A percentile compares a stretch with the other conserved stretches of the same genome.
phyloP scores from a whole-genome alignment of 2,888 invertebrate genomes.

The Chalcis sispes region DNA sequence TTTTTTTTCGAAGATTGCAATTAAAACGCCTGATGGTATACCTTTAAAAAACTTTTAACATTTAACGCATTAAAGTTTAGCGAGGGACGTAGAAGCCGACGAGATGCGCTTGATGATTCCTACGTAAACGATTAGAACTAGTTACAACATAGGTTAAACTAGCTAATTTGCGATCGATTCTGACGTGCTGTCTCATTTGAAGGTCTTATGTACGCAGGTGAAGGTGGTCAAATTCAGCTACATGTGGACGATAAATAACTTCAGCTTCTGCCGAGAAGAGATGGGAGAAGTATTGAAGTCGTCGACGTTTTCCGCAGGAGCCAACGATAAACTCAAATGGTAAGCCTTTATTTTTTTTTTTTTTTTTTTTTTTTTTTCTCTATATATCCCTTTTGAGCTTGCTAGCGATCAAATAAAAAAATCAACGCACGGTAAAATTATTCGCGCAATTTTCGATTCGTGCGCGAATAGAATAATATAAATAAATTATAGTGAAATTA shows the following conservation, averaged over 20 bases:
- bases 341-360: conserved; percentile 71
- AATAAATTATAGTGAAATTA: not conserved
- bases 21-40: no score
- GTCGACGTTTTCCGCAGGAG: conserved; percentile 99
- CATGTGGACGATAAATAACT: conserved; percentile 99
- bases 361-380: conserved; percentile 61
- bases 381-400: no score
- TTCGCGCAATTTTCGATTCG: no score
- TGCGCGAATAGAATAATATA: no score
- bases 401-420: no score
- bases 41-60: no score
- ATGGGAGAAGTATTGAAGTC: conserved; percentile 99
- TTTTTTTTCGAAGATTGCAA: no score
- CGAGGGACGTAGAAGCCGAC: not conserved
- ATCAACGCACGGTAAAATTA: no score
- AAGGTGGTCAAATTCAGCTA: conserved; percentile 99
- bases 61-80: no score
- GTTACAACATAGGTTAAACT: conserved; percentile 24
- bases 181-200: conserved; percentile 69
- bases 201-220: conserved; percentile 83
- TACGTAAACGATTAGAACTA: conserved; percentile 13
- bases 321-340: conserved; percentile 99
- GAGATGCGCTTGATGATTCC: no score
- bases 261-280: conserved; percentile 99
- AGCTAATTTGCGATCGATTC: conserved; percentile 32